These are phyloP conservation scores for Sitodiplosis mosellana DNA, from an alignment of 1,140 invertebrate genomes.

Conservation along the genomic window DNA sequence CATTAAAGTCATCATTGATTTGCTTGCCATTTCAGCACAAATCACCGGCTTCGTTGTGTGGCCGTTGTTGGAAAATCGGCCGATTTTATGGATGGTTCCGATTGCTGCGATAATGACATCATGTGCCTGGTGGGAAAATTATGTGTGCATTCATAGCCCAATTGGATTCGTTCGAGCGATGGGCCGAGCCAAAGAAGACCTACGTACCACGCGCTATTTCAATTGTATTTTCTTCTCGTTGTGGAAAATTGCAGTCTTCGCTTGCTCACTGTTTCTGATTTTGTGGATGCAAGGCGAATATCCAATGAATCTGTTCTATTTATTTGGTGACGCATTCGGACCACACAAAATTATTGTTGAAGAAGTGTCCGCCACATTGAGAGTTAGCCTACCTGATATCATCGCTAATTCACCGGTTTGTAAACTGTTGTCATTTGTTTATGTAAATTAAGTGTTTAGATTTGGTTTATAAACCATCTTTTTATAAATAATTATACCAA, in stretches of 20 bases:
- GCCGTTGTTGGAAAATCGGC: constrained; percentile 54
- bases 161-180: constrained; percentile 62
- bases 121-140: constrained; percentile 95
- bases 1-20: constrained; percentile 63
- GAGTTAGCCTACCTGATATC: constrained; percentile 44
- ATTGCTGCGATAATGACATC: constrained; percentile 68
- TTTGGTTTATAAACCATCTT: no score
- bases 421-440: no score
- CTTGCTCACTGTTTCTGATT: constrained; percentile 52
- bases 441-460: no score
- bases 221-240: constrained; percentile 72
- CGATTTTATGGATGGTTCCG: constrained; percentile 66
- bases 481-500: no score
- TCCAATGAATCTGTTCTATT: constrained; percentile 55
- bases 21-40: constrained; percentile 65
- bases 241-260: constrained; percentile 73
- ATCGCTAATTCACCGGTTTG: constrained; percentile 43
- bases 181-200: constrained; percentile 60
- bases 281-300: constrained; percentile 56
- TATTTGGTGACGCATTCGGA: constrained; percentile 54
- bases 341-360: constrained; percentile 60
- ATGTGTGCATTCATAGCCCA: constrained; percentile 59
- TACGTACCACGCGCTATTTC: constrained; percentile 67
- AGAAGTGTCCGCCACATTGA: constrained; percentile 37
- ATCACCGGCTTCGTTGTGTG: constrained; percentile 77